These are phyloP conservation scores for Harpagoxenus sublaevis DNA, from an alignment of 2,888 invertebrate species.

Conservation along the genomic window DNA sequence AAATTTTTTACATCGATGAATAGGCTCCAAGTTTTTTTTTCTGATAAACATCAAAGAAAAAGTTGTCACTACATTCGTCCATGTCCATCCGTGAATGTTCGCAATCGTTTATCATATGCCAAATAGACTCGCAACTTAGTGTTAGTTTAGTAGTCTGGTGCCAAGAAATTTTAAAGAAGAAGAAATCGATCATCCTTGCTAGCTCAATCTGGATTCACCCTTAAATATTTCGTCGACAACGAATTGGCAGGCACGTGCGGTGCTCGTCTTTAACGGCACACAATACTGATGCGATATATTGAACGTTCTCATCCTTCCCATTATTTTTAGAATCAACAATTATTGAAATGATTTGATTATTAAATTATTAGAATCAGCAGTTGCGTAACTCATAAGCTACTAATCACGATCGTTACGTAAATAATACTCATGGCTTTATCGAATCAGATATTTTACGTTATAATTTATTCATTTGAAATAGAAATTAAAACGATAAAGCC, in stretches of 20 bases:
- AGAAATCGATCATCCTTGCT: not conserved
- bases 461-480: not conserved
- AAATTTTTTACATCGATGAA: conserved; percentile 8
- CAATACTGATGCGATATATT: no score
- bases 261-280: not conserved
- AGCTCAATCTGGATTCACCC: not conserved
- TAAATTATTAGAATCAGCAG: not conserved
- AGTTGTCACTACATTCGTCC: not conserved
- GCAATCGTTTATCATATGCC: not conserved
- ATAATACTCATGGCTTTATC: not conserved
- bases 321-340: conserved; percentile 1
- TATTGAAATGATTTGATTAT: not conserved
- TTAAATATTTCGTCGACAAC: not conserved
- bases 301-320: not conserved
- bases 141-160: not conserved
- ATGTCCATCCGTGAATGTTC: not conserved
- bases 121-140: not conserved
- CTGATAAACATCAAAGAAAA: not conserved
- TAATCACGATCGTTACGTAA: not conserved
- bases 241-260: not conserved
- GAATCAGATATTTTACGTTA: not conserved
- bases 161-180: conserved; percentile 3
- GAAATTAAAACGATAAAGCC: not conserved
- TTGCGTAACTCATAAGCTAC: not conserved
- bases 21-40: not conserved